Evolutionary conservation across 2,113 vertebrate genomes (phyloP).

Genomic region (Speoplatyrhinus poulsoni): DNA sequence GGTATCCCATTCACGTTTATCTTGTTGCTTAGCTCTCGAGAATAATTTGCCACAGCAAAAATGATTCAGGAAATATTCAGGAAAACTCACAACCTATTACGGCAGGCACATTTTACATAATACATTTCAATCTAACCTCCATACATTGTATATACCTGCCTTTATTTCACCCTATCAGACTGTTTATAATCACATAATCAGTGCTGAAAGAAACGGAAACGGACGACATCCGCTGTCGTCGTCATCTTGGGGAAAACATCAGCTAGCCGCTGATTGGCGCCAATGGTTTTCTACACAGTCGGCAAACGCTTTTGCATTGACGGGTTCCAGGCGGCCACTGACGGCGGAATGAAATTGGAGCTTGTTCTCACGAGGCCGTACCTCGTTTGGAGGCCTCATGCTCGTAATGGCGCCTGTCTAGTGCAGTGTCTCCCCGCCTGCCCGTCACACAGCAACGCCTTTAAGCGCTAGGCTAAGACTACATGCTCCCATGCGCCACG

Average conservation of each 20-base stretch:
- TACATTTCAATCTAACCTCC: constrained; percentile 8
- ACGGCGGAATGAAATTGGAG: no score
- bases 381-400: constrained; percentile 36
- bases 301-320: neutral
- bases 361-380: neutral
- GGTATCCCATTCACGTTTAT: constrained; percentile 33
- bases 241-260: no score
- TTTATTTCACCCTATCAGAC: no score
- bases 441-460: neutral
- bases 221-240: no score
- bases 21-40: constrained; percentile 38
- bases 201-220: no score
- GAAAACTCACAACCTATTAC: constrained; percentile 62
- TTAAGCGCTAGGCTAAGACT: constrained; percentile 13
- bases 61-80: constrained; percentile 58
- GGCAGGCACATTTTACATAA: constrained; percentile 17
- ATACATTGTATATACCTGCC: no score
- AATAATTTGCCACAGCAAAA: constrained; percentile 50
- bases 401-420: constrained; percentile 38
- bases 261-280: no score
- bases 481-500: constrained; percentile 20
- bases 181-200: no score
- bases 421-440: constrained; percentile 9
- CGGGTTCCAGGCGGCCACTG: constrained; percentile 7
- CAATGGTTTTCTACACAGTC: no score